A percentile compares a stretch with the other conserved stretches of the same genome.
Evolutionary conservation across 1,140 invertebrate species (phyloP).

Genomic region (Tetramorium simillimum): DNA sequence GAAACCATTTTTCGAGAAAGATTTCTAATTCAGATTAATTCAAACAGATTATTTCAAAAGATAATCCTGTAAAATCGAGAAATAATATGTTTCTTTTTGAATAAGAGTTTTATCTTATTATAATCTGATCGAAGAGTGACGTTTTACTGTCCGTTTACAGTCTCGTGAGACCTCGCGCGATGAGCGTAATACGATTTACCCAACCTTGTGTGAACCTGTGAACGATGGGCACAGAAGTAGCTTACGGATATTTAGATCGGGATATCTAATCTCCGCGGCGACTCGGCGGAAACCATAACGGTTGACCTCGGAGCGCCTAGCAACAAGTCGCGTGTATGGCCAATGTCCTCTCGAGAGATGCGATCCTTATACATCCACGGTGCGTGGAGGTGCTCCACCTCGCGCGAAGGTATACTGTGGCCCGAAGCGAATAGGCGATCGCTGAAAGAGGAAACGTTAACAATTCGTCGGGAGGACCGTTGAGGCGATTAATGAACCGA

Average conservation of each 20-base stretch:
- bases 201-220: not conserved
- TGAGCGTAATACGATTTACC: not conserved
- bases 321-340: conserved; percentile 67
- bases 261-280: conserved; percentile 45
- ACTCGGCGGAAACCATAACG: conserved; percentile 65
- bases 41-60: not conserved
- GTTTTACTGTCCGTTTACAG: not conserved
- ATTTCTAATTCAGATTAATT: not conserved
- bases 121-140: not conserved
- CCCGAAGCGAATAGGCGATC: not conserved
- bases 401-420: not conserved
- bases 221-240: not conserved
- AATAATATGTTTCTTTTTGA: not conserved
- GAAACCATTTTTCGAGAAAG: not conserved
- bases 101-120: not conserved
- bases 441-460: not conserved
- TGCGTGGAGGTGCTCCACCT: not conserved
- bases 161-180: not conserved
- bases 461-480: not conserved
- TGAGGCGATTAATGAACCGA: not conserved
- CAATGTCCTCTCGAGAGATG: conserved; percentile 56
- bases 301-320: conserved; percentile 73
- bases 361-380: conserved; percentile 10
- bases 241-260: conserved; percentile 10
- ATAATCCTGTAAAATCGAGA: not conserved